These are phyloP conservation scores for Apeira syringaria DNA, from an alignment of 2,888 invertebrate genomes.

Conservation along the genomic window DNA sequence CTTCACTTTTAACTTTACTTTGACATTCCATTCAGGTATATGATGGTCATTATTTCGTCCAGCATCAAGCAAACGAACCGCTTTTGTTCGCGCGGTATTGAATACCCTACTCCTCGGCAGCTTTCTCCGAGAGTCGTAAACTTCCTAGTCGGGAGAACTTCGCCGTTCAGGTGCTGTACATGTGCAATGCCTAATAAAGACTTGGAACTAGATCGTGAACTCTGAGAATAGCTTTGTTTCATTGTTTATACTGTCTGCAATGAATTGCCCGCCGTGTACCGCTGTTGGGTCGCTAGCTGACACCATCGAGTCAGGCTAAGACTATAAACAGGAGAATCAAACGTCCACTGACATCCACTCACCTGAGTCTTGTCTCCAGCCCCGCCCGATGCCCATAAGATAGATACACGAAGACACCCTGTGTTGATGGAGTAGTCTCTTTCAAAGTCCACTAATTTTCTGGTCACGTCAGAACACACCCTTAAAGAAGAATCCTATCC, in stretches of 20 bases:
- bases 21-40: slow-evolving; percentile 70
- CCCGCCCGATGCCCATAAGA: too few species aligned
- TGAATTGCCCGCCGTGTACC: slow-evolving; percentile 46
- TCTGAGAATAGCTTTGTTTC: slow-evolving; percentile 54
- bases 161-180: slow-evolving; percentile 67
- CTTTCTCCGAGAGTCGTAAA: slow-evolving; percentile 71
- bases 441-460: too few species aligned
- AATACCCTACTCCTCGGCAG: slow-evolving; percentile 54
- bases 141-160: slow-evolving; percentile 66
- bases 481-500: too few species aligned
- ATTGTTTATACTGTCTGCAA: slow-evolving; percentile 47
- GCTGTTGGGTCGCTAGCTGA: slow-evolving; percentile 21
- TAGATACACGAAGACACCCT: too few species aligned
- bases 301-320: slow-evolving; percentile 24
- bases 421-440: too few species aligned
- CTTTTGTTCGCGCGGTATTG: slow-evolving; percentile 72
- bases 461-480: too few species aligned
- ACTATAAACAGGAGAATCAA: slow-evolving; percentile 9
- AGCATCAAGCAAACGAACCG: slow-evolving; percentile 71
- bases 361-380: too few species aligned
- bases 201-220: slow-evolving; percentile 55
- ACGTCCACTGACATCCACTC: too few species aligned
- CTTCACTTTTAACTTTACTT: slow-evolving; percentile 75
- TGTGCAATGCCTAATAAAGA: slow-evolving; percentile 60
- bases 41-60: slow-evolving; percentile 69